Base-by-base conservation (phyloP, 2,888 invertebrate genomes). In the Rhyacophila evoluta region DNA sequence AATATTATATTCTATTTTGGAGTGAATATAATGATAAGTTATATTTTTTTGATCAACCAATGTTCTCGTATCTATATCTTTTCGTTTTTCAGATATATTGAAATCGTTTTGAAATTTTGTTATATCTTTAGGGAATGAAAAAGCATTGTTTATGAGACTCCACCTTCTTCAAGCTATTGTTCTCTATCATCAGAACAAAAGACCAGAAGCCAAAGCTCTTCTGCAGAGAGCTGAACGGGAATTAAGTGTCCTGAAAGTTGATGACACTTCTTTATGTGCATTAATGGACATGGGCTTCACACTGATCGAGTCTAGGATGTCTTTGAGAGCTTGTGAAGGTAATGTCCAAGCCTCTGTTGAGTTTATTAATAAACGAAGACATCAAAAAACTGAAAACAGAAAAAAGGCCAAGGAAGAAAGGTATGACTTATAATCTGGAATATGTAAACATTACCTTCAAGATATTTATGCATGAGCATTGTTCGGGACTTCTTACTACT, bases 141-240 rank as follows among this genome's bases (percentile, higher is more conserved):
- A 93, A 2, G 95, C 93, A 0, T 86, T 96, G 10, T 90, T 95
- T 79, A 92, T 95, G 92, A 91, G 96, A 0, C 88, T 96, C 15
- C 94, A 95, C 86, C 86, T 96, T 73, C 88, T 96, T 73, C 95
- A 96, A 87, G 95, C 94, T 4, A 93, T 96, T 76, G 92, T 95
- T 27, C 89, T 93, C 0, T 96, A 93, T 84, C 95, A 96, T 85
- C 93, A 94, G 86, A 94, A 95, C 85, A 91, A 91, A 79, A 87
- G 93, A 0, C 86, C 87, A 0, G 92, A 93, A 77, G 94, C 95
- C 0, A 87, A 87, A 68, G 85, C 86, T 0, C 86, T 94, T 39
- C 87, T 96, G 0, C 88, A 88, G 27, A 87, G 89, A 81, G 95
- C 94, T 0, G 92, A 94, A 83, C 82, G 84, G 0, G 95, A 95